Evolutionary conservation across 2,113 vertebrate genomes (phyloP).

Genomic region (Cephalopterus ornatus): DNA sequence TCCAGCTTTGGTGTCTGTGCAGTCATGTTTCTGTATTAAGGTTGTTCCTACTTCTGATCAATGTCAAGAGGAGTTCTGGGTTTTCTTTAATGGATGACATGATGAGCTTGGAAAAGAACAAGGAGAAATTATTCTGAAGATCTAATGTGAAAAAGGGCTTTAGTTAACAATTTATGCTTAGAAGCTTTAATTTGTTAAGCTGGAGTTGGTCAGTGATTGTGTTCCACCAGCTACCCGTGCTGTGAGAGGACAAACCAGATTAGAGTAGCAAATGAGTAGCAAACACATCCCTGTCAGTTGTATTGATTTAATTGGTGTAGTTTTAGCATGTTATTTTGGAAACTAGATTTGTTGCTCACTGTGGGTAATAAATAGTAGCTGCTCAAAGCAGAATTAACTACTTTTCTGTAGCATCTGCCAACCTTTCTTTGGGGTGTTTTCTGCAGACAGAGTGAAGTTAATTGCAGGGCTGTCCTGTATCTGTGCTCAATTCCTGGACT

Average conservation of each 20-base stretch:
- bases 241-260: not conserved
- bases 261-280: not conserved
- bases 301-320: not conserved
- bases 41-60: not conserved
- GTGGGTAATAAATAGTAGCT: not conserved
- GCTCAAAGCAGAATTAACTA: not conserved
- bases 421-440: not conserved
- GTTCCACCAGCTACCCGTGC: not conserved
- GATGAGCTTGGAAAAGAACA: not conserved
- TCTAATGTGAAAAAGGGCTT: not conserved
- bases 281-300: not conserved
- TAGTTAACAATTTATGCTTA: not conserved
- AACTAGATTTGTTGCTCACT: not conserved
- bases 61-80: not conserved
- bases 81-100: not conserved
- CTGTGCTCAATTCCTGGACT: not conserved
- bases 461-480: not conserved
- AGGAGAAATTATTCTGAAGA: not conserved
- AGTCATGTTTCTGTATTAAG: not conserved
- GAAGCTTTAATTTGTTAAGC: not conserved
- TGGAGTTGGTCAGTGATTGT: not conserved
- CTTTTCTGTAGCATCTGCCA: not conserved
- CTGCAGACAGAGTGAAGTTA: not conserved
- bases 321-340: not conserved
- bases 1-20: not conserved